A percentile compares a stretch with the other conserved stretches of the same genome.
Evolutionary conservation across 1,140 invertebrate species (phyloP).

Genomic region (Drosophila simulans): DNA sequence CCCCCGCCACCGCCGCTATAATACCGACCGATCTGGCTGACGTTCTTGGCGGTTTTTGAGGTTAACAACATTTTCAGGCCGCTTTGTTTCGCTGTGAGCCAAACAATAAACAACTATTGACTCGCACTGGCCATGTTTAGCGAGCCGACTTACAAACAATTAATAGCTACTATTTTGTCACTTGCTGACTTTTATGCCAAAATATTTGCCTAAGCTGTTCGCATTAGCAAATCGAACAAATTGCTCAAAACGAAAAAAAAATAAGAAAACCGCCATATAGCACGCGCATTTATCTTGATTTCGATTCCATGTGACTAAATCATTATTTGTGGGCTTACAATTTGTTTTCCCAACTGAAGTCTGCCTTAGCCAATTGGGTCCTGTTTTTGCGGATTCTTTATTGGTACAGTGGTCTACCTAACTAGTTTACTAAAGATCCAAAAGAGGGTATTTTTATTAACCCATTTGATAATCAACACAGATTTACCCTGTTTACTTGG

Average conservation of each 20-base stretch:
- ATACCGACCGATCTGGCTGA: slow-evolving; percentile 39
- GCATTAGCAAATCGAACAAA: slow-evolving; percentile 70
- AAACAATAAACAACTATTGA: slow-evolving; percentile 52
- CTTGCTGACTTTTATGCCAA: slow-evolving; percentile 67
- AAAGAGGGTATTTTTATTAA: not conserved
- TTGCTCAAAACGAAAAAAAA: slow-evolving; percentile 40
- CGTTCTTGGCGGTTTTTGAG: slow-evolving; percentile 83
- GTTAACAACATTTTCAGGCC: slow-evolving; percentile 75
- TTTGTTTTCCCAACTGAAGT: slow-evolving; percentile 58
- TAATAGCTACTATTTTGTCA: slow-evolving; percentile 78
- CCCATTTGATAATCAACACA: no score
- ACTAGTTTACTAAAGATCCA: not conserved
- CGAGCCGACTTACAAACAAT: slow-evolving; percentile 64
- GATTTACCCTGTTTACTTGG: not conserved
- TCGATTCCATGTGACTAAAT: slow-evolving; percentile 33
- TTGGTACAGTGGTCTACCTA: slow-evolving; percentile 3
- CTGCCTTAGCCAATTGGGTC: slow-evolving; percentile 13
- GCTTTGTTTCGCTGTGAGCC: slow-evolving; percentile 53
- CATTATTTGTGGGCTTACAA: slow-evolving; percentile 53
- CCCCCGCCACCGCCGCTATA: not conserved
- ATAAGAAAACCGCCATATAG: slow-evolving; percentile 12
- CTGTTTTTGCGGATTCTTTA: slow-evolving; percentile 17
- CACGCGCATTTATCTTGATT: slow-evolving; percentile 45
- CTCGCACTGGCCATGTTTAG: slow-evolving; percentile 75
- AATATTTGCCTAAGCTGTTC: slow-evolving; percentile 74